Conservation (phyloP, 2,888 invertebrate genomes). For the Adelphocoris suturalis region DNA sequence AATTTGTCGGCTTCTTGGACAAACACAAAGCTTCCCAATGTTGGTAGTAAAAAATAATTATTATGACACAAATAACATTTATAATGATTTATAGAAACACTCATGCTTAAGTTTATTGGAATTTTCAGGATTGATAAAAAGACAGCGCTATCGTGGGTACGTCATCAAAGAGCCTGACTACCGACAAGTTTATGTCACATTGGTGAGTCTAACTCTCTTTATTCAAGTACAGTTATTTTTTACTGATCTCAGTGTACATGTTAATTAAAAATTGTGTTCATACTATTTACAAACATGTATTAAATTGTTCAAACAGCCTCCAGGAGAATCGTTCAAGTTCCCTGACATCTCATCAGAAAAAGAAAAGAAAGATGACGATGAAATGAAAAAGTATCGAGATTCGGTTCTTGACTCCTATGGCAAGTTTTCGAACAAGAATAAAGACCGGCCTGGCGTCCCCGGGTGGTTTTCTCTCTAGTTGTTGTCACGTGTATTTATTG, state of each 20-base stretch:
- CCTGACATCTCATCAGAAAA: constrained; percentile 84
- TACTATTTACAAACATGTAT: background rate
- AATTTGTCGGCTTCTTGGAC: too few relatives aligned
- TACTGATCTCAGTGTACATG: background rate
- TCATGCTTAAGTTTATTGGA: too few relatives aligned
- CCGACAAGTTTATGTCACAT: constrained; percentile 88
- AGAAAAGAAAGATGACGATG: constrained; percentile 80
- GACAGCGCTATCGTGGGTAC: constrained; percentile 83
- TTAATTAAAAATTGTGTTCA: constrained; percentile 48
- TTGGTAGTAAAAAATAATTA: too few relatives aligned
- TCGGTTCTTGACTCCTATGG: constrained; percentile 83
- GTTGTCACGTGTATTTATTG: background rate
- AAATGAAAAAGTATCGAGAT: constrained; percentile 82
- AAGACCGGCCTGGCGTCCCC: constrained; percentile 85
- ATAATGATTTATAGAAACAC: too few relatives aligned
- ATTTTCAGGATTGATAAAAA: constrained; percentile 79
- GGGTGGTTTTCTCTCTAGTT: constrained; percentile 83
- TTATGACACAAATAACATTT: too few relatives aligned
- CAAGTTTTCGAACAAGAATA: constrained; percentile 83
- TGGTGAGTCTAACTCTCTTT: constrained; percentile 82
- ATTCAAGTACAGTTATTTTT: background rate
- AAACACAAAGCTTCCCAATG: too few relatives aligned
- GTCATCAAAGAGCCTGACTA: constrained; percentile 90
- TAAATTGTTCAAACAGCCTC: constrained; percentile 82
- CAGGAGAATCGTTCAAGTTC: constrained; percentile 86